Base-by-base conservation (phyloP, 2,113 vertebrate species). In the Tautogolabrus adspersus region DNA sequence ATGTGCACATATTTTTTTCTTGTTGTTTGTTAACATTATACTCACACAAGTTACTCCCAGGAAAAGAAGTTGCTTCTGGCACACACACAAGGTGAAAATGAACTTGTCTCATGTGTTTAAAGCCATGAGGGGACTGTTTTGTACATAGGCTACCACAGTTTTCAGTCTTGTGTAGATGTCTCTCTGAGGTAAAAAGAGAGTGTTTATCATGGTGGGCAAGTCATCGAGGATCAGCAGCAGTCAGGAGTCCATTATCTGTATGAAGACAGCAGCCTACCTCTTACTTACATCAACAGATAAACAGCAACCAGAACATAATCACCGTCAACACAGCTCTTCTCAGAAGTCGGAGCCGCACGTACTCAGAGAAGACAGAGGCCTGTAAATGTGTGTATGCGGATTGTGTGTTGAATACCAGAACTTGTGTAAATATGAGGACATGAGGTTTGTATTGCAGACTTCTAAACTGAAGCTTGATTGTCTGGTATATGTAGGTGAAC, bases 221-320 rank as follows among this genome's bases (percentile, higher is more conserved):
- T 87, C 87, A 91, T 90, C 84, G 0, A 65, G 18, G 56, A 13
- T 61, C 72, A 74, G 72, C 90, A 91, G 87, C 74, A 86, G 88
- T 81, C 84, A 81, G 61, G 21, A 77, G 57, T 30, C 61, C 76
- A 79, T 91, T 94, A 95, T 95, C 94, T 92, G 66, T 66, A 18
- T 5, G 30, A 22, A 54, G 83, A 81, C 93, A 94, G 91, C 81
- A 83, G 89, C 38, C 77, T 60, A 70, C n/a, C 71, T 86, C 74
- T 74, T 59, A 65, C 72, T 21, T 57, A 5, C 42, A 56, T 67
- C 54, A n/a, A 9, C 83, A 87, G 94, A 95, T 94, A 95, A 93
- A 91, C 78, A 76, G 88, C 59, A 76, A 77, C 63, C 61, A 76
- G 74, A 83, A 65, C 63, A 87, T 93, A 93, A 94, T 94, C 93